Percentiles rank a stretch among this genome's conserved stretches.
phyloP scores from a whole-genome alignment of 2,113 vertebrate genomes.

The Dipodomys ordii region DNA sequence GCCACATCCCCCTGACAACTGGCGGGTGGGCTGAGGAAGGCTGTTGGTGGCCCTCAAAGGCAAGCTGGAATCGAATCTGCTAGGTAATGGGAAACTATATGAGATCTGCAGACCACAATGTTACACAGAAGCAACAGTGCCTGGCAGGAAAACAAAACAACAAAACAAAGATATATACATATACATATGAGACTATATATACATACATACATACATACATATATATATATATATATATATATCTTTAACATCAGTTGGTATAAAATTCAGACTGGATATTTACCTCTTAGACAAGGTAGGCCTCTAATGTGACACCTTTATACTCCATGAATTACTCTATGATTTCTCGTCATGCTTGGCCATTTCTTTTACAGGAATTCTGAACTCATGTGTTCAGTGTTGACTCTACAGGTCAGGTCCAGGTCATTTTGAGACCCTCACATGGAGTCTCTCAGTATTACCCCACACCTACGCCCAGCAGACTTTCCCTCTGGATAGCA shows the following conservation, averaged over 20 bases:
- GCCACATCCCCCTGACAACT: not conserved
- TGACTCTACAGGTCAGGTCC: not conserved
- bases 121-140: not conserved
- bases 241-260: not conserved
- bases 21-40: accelerated
- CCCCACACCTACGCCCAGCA: not conserved
- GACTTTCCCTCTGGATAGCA: not conserved
- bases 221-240: not conserved
- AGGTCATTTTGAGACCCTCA: not conserved
- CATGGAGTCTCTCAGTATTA: not conserved
- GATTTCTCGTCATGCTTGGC: not conserved
- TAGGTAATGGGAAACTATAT: not conserved
- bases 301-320: not conserved
- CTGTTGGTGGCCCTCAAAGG: not conserved
- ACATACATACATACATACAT: not conserved
- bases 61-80: not conserved
- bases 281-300: not conserved
- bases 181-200: not conserved
- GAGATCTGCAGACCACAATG: not conserved
- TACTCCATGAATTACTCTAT: not conserved
- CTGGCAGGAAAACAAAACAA: not conserved
- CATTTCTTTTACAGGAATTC: not conserved
- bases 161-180: not conserved
- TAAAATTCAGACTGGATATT: not conserved
- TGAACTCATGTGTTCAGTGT: not conserved